Evolutionary conservation across 2,888 invertebrate genomes (phyloP).

Genomic region (Vesta saturnalis): DNA sequence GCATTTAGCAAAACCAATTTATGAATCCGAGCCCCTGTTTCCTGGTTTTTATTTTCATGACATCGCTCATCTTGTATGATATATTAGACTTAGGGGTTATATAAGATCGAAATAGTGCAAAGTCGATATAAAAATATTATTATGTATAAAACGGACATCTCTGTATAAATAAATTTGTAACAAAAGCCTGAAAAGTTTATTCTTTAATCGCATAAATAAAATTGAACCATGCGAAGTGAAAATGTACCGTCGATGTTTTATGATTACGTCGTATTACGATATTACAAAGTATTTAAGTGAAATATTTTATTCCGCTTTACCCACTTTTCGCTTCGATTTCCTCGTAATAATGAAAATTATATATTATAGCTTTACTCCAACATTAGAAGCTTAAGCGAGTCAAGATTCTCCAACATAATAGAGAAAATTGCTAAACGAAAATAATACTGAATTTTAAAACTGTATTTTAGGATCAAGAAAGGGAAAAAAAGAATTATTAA

Average conservation of each 20-base stretch:
- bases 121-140: too few species aligned
- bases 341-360: neutral
- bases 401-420: too few species aligned
- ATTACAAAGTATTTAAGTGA: neutral
- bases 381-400: too few species aligned
- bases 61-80: conserved; percentile 37
- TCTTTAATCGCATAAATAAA: too few species aligned
- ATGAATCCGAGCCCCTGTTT: conserved; percentile 40
- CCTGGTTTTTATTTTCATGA: conserved; percentile 39
- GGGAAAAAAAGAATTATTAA: too few species aligned
- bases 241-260: neutral
- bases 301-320: neutral
- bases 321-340: neutral
- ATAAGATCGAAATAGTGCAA: conserved; percentile 20
- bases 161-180: too few species aligned
- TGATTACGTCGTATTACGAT: neutral
- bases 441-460: too few species aligned
- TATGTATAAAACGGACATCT: too few species aligned
- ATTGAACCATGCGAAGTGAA: neutral
- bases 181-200: too few species aligned
- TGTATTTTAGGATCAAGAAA: too few species aligned
- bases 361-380: neutral
- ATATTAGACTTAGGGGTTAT: conserved; percentile 29
- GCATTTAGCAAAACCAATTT: conserved; percentile 41
- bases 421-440: too few species aligned